Evolutionary conservation across 2,888 invertebrate species (phyloP).

Genomic region (Lepas anatifera): DNA sequence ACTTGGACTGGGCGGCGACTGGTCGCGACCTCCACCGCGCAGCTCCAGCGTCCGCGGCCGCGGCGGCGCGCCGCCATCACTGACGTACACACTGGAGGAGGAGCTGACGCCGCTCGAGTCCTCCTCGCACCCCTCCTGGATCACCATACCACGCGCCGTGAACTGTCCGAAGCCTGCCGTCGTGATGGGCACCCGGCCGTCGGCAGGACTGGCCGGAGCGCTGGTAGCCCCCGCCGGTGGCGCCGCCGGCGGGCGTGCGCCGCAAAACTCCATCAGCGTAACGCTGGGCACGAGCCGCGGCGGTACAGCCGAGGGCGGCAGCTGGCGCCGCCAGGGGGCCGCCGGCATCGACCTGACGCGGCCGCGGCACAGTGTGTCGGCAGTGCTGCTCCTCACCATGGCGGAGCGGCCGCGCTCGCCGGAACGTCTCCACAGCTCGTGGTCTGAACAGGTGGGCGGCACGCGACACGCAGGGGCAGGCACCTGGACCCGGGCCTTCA

Average conservation of each 20-base stretch:
- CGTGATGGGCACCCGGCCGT: neutral
- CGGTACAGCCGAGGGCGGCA: neutral
- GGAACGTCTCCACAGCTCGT: neutral
- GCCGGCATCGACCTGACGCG: neutral
- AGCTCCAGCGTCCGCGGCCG: conserved; percentile 1
- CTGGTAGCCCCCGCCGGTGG: neutral
- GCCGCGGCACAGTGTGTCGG: neutral
- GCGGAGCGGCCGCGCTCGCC: neutral
- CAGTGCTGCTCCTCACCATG: neutral
- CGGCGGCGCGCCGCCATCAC: neutral
- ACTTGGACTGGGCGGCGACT: conserved; percentile 2
- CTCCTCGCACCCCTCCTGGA: conserved; percentile 7
- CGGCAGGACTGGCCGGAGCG: conserved; percentile 6
- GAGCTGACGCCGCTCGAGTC: conserved; percentile 13
- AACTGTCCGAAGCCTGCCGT: neutral
- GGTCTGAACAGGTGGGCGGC: neutral
- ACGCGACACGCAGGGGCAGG: neutral
- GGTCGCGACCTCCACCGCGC: neutral
- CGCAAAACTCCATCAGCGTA: conserved; percentile 1
- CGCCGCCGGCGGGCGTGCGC: neutral
- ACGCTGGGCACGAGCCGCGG: neutral
- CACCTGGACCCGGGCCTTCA: neutral
- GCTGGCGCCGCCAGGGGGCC: neutral
- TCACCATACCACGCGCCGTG: neutral
- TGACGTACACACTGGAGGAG: neutral